Base-by-base conservation (phyloP, 2,113 vertebrate species). In the Myotis lucifugus region DNA sequence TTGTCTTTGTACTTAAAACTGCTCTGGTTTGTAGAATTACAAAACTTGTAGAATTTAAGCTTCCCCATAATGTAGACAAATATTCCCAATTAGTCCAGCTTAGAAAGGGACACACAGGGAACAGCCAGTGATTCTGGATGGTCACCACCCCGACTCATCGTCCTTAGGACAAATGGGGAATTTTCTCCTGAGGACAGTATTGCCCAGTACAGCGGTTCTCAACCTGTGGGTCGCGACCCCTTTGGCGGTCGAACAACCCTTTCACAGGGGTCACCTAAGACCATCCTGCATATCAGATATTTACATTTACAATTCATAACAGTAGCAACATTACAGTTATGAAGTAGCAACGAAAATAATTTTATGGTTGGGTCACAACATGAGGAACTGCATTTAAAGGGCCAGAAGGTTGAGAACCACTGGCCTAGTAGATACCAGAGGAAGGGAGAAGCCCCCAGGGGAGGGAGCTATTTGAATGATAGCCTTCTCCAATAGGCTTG, bases 1-100 rank as follows among this genome's bases (percentile, higher is more conserved):
- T 82, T 88, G 15, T 56, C 56, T 96, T 81, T 66, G 66, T 52
- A 29, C 54, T 87, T 90, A 32, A 83, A 82, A 37, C 70, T 74
- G 52, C 76, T 17, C 25, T 79, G n/a, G 25, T 18, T 23, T 48
- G 11, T 34, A 50, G 59, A 84, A 67, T 48, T 67, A 67, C 18
- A 84, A n/a, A 46, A 34, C 42, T n/a, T 48, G 34, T 25, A 56
- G 72, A 72, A 74, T 77, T 19, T 15, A 88, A 74, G 48, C 67
- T n/a, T 84, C 48, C 82, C 21, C 4, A 23, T 19, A 61, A 64
- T 32, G 12, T 25, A 91, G 34, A 61, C 83, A 70, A 1, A 64
- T 84, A 69, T 48, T 54, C 52, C 69, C 82, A 76, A 6, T 37
- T 29, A 50, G 29, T 72, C 67, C 42, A 54, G 59, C 64, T 81